Evolutionary conservation across 2,113 vertebrate genomes (phyloP), one percentile per base, ranked within the genome.

Genomic region (Gadus chalcogrammus): DNA sequence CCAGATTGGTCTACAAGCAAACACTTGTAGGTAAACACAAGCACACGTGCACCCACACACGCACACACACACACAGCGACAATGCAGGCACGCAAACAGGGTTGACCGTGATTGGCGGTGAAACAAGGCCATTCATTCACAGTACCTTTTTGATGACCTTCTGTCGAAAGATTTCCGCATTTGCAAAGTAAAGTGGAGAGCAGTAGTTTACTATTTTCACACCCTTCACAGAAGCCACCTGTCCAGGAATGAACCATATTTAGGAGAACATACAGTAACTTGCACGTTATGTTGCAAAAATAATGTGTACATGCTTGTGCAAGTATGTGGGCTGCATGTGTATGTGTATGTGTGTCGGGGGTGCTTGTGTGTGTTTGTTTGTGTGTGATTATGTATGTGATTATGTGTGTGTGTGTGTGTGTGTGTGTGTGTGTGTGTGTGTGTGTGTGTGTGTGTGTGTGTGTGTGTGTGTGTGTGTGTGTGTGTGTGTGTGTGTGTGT

Each of bases 191-290:
- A 15, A 98, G 90, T 0, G 96, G 96, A 0, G 95, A 96, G 85
- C 96, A 98, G 80, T 97, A 98, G 79, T 94, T 96, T 64, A 98
- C 71, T 11, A 98, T 95, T 90, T 94, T 96, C 82, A 98, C 91
- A 35, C 95, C 95, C 2, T 92, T 88, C 15, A 94, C 70, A 79
- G 94, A 87, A 0, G 85, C 85, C 16, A 88, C 92, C 96, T 98
- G 86, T 71, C 67, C 35, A 71, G 61, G 17, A 0, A 61, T 1
- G 15, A 60, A 18, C 6, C 52, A 52, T 65, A 4, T 42, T 66
- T 48, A 9, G 9, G 65, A 0, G 65, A 38, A 42, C 1, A 9
- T 0, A 38, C 4, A 38, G 55, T 5, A 56, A 0, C 17, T 20
- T 16, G 5, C 0, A 53, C 22, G 0, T 18, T 67, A 7, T 24